Evolutionary conservation across 2,113 vertebrate species (phyloP).

Genomic region (Pseudopipra pipra): DNA sequence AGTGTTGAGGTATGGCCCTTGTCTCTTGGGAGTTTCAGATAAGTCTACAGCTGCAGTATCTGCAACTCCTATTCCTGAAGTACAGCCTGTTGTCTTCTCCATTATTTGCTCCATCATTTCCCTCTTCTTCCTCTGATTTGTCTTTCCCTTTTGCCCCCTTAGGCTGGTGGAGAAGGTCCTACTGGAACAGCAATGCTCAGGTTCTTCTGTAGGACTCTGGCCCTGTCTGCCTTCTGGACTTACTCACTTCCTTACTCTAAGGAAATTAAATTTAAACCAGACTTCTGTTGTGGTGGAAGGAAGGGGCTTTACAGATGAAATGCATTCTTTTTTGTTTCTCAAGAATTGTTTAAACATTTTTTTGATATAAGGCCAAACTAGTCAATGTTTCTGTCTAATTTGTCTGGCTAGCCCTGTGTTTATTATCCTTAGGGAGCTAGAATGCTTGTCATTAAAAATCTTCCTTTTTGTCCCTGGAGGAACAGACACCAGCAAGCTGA

Average conservation of each 20-base stretch:
- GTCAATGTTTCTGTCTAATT: slow-evolving; percentile 37
- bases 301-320: slow-evolving; percentile 8
- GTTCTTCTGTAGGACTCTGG: background rate
- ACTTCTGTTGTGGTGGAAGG: background rate
- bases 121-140: background rate
- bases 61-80: background rate
- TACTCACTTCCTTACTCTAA: background rate
- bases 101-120: background rate
- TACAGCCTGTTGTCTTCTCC: background rate
- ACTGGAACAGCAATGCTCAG: background rate
- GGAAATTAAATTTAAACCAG: slow-evolving; percentile 54
- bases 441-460: slow-evolving; percentile 31
- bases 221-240: background rate
- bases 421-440: slow-evolving; percentile 13
- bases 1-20: background rate
- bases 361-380: slow-evolving; percentile 34
- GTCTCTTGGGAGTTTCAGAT: background rate
- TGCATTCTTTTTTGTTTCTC: background rate
- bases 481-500: background rate
- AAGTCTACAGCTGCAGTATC: background rate
- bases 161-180: background rate
- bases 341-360: background rate
- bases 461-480: background rate
- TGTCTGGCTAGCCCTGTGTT: slow-evolving; percentile 1
- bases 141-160: background rate